A percentile compares a stretch with the other conserved stretches of the same genome.
These are phyloP conservation scores for Muscicapa adusta DNA, from an alignment of 2,113 vertebrate genomes.

Conservation along the genomic window DNA sequence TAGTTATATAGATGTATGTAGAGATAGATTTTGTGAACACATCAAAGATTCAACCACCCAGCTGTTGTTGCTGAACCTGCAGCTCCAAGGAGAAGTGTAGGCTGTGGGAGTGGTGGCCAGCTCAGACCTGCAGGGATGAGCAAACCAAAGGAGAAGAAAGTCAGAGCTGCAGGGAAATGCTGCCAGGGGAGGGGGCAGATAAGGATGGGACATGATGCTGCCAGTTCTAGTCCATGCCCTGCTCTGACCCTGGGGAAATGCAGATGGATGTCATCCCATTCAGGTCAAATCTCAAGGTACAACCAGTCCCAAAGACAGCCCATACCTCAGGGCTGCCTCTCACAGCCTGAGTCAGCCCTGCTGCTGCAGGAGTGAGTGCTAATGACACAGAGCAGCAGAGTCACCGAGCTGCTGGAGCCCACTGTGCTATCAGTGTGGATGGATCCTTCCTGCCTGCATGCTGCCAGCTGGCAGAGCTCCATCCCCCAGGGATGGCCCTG, in stretches of 20 bases:
- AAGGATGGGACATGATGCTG: background rate
- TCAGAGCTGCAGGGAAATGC: background rate
- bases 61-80: background rate
- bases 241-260: background rate
- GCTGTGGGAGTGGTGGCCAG: background rate
- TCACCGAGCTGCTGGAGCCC: background rate
- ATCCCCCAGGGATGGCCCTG: background rate
- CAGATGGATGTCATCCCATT: background rate
- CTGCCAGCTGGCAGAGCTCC: conserved; percentile 18
- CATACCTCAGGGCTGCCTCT: background rate
- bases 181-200: background rate
- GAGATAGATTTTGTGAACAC: background rate
- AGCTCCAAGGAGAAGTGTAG: background rate
- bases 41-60: background rate
- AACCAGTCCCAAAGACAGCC: background rate
- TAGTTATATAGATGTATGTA: accelerated
- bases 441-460: background rate
- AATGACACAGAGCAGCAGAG: background rate
- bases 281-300: background rate
- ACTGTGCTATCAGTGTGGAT: background rate
- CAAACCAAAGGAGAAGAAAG: background rate
- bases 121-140: background rate
- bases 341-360: background rate
- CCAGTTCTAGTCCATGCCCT: background rate
- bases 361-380: background rate